Base-by-base conservation (phyloP, 2,888 invertebrate species). In the Quadriops clusia region DNA sequence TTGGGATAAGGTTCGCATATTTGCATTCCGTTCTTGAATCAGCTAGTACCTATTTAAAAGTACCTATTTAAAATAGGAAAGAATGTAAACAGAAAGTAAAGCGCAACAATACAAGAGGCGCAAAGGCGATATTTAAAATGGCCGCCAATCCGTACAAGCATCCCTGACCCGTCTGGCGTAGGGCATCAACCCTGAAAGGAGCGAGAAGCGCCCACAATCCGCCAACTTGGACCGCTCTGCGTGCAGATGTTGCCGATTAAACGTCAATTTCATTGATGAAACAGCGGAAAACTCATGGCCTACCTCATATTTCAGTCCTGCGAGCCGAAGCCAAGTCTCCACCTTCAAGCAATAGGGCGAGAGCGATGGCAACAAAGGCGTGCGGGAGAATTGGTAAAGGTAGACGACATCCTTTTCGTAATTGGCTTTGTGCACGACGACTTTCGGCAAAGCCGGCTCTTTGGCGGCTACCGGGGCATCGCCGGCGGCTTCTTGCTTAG, bases 281-380 rank as follows among this genome's bases (percentile, higher is more conserved):
- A n/a, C n/a, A n/a, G n/a, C n/a, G n/a, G n/a, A n/a, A n/a, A n/a
- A n/a, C n/a, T n/a, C n/a, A n/a, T n/a, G n/a, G n/a, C 36, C 73
- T 67, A 91, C 91, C 86, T 91, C 90, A 65, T 91, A 93, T 67
- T 85, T 87, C 60, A 91, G 72, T 58, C 82, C 86, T 54, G 82
- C 79, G 51, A 93, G 74, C 58, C 93, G 75, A 46, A 94, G 72
- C 89, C 90, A 93, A 53, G 91, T 89, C 70, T 94, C 93, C 50
- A 91, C 85, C 74, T 93, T 93, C 59, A 93, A 74, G 67, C 89
- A 90, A 64, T 83, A 91, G 35, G 90, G 87, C 45, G 90, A 91
- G 50, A 87, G 70, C 39, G 90, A 89, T 37, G 91, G 91, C 56
- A 91, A 68, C 57, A 84, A 68, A 45, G 89, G 85, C 46, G 87